Evolutionary conservation across 2,113 vertebrate species (phyloP).

Genomic region (Montifringilla adamsi): DNA sequence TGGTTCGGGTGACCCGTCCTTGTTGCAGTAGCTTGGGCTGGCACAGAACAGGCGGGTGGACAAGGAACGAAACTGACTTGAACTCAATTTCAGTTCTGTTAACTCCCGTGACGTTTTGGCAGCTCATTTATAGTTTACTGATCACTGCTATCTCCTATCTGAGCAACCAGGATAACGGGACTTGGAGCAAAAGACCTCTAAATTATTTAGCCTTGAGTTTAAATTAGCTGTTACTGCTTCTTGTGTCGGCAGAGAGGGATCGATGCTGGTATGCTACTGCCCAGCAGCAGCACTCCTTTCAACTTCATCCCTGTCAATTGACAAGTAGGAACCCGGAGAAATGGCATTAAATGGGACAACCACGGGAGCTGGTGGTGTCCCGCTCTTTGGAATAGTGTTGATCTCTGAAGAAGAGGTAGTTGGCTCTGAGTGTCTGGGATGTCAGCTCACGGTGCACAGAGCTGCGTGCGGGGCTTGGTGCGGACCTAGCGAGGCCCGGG

Average conservation of each 20-base stretch:
- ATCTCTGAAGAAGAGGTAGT: rapidly evolving
- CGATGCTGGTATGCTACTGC: background rate
- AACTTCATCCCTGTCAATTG: background rate
- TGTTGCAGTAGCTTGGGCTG: background rate
- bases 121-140: background rate
- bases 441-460: background rate
- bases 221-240: background rate
- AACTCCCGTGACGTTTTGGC: rapidly evolving
- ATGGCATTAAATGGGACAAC: rapidly evolving
- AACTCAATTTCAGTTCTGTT: background rate
- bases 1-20: background rate
- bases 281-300: background rate
- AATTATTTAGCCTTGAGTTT: background rate
- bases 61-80: background rate
- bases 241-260: background rate
- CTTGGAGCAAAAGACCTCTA: background rate
- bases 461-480: rapidly evolving
- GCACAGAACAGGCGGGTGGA: rapidly evolving
- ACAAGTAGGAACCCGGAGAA: background rate
- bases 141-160: background rate
- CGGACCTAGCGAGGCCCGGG: too few relatives aligned
- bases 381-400: rapidly evolving
- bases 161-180: rapidly evolving
- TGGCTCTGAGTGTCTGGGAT: rapidly evolving
- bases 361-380: rapidly evolving